Evolutionary conservation across 2,113 vertebrate genomes (phyloP).

Genomic region (Chionomys nivalis): DNA sequence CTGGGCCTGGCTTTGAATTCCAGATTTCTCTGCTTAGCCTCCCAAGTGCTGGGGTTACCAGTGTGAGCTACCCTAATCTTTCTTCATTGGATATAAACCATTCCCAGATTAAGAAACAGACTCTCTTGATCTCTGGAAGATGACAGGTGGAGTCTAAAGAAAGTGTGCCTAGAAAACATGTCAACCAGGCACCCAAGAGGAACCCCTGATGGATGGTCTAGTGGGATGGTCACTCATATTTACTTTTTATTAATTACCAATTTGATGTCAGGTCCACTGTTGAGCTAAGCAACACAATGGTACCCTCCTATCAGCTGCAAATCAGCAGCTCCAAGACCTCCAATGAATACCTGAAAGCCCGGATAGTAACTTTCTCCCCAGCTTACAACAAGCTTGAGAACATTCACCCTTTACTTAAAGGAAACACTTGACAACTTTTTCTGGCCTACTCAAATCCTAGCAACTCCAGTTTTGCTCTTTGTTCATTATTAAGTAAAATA

Average conservation of each 20-base stretch:
- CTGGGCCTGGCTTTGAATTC: not conserved
- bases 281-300: not conserved
- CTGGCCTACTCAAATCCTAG: not conserved
- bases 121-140: not conserved
- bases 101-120: slow-evolving; percentile 42
- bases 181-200: not conserved
- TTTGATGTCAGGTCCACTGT: not conserved
- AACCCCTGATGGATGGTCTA: not conserved
- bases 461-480: not conserved
- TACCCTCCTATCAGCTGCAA: not conserved
- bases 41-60: not conserved
- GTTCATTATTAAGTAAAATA: not conserved
- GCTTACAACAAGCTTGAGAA: not conserved
- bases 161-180: not conserved
- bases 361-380: not conserved
- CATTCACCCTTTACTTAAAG: not conserved
- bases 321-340: not conserved
- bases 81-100: not conserved
- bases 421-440: not conserved
- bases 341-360: not conserved
- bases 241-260: not conserved
- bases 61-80: not conserved
- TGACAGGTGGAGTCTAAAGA: not conserved
- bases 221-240: not conserved
- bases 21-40: not conserved